Conservation (phyloP, 2,888 invertebrate species). For the Ichneumoninae sp. region DNA sequence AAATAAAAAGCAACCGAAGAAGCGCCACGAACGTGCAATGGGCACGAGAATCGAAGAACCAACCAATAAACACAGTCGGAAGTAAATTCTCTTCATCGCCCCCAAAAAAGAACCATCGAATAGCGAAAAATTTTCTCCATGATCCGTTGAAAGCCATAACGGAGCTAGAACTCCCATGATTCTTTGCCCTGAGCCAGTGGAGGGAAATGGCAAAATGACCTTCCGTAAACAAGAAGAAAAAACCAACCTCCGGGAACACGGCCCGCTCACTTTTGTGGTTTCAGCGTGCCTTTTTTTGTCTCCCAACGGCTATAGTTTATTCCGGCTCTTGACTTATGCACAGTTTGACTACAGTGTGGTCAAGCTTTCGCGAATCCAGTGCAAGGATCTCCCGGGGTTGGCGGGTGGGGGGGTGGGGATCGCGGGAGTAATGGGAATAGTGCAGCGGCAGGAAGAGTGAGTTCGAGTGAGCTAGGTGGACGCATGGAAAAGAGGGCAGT, state of each 20-base stretch:
- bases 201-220: not conserved
- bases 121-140: not conserved
- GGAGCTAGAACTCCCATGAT: not conserved
- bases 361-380: slow-evolving; percentile 27
- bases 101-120: not conserved
- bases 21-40: not conserved
- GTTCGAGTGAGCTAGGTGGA: slow-evolving; percentile 68
- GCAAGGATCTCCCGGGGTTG: slow-evolving; percentile 5
- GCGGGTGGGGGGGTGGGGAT: not conserved
- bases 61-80: not conserved
- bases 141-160: not conserved
- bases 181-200: not conserved
- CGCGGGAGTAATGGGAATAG: slow-evolving; percentile 40
- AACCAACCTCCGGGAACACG: not conserved
- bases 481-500: slow-evolving; percentile 63
- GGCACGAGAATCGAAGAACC: not conserved
- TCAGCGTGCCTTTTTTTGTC: not conserved
- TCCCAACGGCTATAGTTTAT: not conserved
- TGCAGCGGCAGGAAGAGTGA: slow-evolving; percentile 58
- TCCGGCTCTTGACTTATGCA: slow-evolving; percentile 18
- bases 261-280: not conserved
- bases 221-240: not conserved
- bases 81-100: not conserved
- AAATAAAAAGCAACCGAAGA: not conserved
- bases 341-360: not conserved